Conservation (phyloP, 2,113 vertebrate species). For the Charina bottae region DNA sequence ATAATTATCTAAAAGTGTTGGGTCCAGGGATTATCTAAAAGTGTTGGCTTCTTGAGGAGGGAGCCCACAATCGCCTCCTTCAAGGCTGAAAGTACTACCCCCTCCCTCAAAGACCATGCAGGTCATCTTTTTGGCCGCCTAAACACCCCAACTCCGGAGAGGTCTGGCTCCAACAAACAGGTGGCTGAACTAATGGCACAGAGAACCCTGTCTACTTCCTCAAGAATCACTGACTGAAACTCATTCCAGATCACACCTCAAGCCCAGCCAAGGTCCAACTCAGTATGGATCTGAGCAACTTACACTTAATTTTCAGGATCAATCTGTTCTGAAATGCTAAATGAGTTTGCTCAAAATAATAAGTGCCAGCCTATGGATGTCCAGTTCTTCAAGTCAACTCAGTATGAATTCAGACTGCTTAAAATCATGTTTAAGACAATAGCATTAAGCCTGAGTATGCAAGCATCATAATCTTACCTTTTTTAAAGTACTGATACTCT, state of each 20-base stretch:
- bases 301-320: neutral
- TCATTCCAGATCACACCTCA: neutral
- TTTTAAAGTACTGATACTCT: conserved; percentile 63
- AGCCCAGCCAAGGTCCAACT: neutral
- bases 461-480: conserved; percentile 62
- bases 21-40: neutral
- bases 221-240: neutral
- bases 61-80: neutral
- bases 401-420: neutral
- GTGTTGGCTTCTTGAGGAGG: neutral
- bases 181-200: neutral
- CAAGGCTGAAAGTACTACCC: neutral
- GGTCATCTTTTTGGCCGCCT: no score
- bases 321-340: neutral
- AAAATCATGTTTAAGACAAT: neutral
- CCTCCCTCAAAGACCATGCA: neutral
- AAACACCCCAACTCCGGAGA: no score
- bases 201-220: neutral
- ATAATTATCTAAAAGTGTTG: neutral
- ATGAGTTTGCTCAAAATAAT: neutral
- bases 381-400: neutral
- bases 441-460: neutral
- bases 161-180: no score
- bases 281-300: neutral
- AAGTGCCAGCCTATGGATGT: neutral